A percentile compares a stretch with the other conserved stretches of the same genome.
Evolutionary conservation across 2,797 vertebrate genomes (phyloP).

Genomic region (Sandelia bainsii): DNA sequence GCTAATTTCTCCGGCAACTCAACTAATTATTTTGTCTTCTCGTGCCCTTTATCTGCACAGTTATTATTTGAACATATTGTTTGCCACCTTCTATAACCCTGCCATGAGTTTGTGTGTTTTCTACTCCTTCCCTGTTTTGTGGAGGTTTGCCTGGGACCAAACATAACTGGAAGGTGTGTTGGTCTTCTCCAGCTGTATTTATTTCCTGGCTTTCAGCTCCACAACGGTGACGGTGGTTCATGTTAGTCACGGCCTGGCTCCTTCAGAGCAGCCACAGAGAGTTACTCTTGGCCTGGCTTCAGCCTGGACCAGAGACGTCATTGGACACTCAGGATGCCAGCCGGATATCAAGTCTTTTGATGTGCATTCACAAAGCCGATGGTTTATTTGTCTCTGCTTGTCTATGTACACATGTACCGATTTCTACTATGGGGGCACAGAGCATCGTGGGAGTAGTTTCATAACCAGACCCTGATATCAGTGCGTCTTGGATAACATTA

Average conservation of each 20-base stretch:
- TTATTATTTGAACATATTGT: not conserved
- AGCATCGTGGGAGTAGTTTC: not conserved
- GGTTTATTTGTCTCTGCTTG: slow-evolving; percentile 42
- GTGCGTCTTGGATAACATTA: not conserved
- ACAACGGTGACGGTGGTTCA: slow-evolving; percentile 57
- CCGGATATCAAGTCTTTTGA: slow-evolving; percentile 69
- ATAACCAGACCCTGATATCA: slow-evolving; percentile 1
- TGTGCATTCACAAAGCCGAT: slow-evolving; percentile 59
- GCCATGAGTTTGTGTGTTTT: slow-evolving; percentile 13
- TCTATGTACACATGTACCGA: slow-evolving; percentile 19
- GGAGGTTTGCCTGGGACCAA: slow-evolving; percentile 51
- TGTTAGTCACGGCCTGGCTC: slow-evolving; percentile 73
- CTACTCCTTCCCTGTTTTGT: slow-evolving; percentile 10
- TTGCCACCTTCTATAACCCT: not conserved
- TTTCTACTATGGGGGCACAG: slow-evolving; percentile 9
- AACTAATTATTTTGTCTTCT: not conserved
- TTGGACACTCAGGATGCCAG: slow-evolving; percentile 40
- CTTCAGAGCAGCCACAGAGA: slow-evolving; percentile 55
- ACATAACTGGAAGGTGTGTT: slow-evolving; percentile 38
- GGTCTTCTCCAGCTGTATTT: slow-evolving; percentile 69
- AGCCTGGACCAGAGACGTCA: slow-evolving; percentile 46
- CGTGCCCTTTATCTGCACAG: slow-evolving; percentile 5
- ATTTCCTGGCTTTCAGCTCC: slow-evolving; percentile 67
- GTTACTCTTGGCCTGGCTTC: slow-evolving; percentile 64
- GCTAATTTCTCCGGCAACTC: too few species aligned